Evolutionary conservation across 1,140 invertebrate species (phyloP), one percentile per base, ranked within the genome.

Genomic region (Tribolium castaneum): DNA sequence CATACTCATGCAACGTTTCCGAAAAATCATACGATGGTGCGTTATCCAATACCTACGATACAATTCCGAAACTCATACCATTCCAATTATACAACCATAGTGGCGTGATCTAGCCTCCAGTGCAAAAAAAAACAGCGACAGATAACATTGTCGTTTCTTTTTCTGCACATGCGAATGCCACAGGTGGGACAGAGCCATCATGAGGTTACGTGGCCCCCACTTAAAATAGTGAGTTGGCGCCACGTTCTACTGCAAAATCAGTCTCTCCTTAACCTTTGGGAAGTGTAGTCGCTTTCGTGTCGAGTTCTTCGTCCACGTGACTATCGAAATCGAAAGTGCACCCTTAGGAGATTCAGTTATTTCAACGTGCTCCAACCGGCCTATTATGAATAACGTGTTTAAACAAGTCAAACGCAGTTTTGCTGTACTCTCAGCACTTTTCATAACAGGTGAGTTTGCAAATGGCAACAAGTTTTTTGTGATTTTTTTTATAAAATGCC

Each of bases 381-480:
- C 25, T 81, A 83, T 79, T 80, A 84, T 84, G 83, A 80, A 84
- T 84, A 83, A 80, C 70, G 80, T 84, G 70, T 78, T 83, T 59
- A 82, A 83, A 77, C 77, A 83, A 52, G 80, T 83, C 51, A 84
- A 80, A 77, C 79, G 83, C 80, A 82, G 78, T 78, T 80, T 84
- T 79, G 78, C 83, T 50, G 78, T 84, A 14, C 56, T 82, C 16
- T 83, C 83, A 51, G 83, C 83, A 16, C 74, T 84, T 45, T 80
- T 83, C 51, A 82, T 84, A 70, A 84, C 83, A 76, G 79, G 83
- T 84, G 70, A 84, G 81, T 80, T 54, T 22, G 25, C 4, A 39
- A 66, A 66, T 22, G 30, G 54, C 22, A 19, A 54, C 30, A 35
- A 34, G 12, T 74, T 50, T 34, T 70, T 34, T 39, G 30, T 70